A percentile compares a stretch with the other conserved stretches of the same genome.
These are phyloP conservation scores for Hirudinaria manillensis DNA, from an alignment of 2,888 invertebrate species.

Conservation along the genomic window DNA sequence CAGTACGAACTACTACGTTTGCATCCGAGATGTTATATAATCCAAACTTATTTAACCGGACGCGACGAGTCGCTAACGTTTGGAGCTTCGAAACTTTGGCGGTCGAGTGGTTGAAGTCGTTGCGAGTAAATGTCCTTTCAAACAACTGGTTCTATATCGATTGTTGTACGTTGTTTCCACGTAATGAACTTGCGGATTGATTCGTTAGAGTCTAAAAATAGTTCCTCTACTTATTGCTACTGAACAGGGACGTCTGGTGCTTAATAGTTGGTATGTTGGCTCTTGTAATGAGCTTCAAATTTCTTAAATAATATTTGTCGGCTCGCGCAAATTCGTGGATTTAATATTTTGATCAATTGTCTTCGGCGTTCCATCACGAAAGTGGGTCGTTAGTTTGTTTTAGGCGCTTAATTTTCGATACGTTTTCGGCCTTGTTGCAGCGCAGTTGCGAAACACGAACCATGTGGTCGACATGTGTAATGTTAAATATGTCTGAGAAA, in stretches of 20 bases:
- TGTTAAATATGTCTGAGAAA: too few species aligned
- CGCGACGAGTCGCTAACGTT: not conserved
- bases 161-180: not conserved
- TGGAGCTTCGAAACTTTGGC: not conserved
- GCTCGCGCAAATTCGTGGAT: too few species aligned
- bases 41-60: too few species aligned
- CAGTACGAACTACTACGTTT: not conserved
- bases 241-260: conserved; percentile 5
- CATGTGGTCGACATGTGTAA: conserved; percentile 13
- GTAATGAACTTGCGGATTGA: conserved; percentile 15
- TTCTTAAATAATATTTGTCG: too few species aligned
- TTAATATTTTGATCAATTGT: too few species aligned
- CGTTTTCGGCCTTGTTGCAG: conserved; percentile 10
- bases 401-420: not conserved
- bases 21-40: conserved; percentile 9
- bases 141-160: not conserved
- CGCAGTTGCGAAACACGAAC: conserved; percentile 11
- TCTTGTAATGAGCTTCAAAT: too few species aligned
- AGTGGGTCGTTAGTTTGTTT: too few species aligned
- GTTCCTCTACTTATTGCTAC: conserved; percentile 9
- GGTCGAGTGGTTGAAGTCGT: not conserved
- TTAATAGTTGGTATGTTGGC: not conserved
- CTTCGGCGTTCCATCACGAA: too few species aligned
- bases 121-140: not conserved
- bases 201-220: conserved; percentile 7